Evolutionary conservation across 2,113 vertebrate species (phyloP).

Genomic region (Oryzias woworae): DNA sequence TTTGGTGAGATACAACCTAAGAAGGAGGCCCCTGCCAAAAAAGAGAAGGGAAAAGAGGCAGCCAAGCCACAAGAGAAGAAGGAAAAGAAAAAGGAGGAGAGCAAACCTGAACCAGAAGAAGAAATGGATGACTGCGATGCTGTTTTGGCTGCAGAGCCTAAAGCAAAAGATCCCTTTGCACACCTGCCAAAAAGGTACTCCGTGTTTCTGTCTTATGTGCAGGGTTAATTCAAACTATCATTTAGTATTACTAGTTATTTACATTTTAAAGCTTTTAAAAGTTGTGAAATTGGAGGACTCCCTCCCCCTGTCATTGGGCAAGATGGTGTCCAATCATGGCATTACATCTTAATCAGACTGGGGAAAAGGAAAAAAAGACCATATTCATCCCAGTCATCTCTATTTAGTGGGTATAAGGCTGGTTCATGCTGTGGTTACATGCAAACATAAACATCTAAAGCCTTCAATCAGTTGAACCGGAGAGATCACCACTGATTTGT

Average conservation of each 20-base stretch:
- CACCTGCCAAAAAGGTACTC: constrained; percentile 87
- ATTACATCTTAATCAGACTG: constrained; percentile 68
- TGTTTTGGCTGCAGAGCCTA: constrained; percentile 86
- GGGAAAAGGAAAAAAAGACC: constrained; percentile 59
- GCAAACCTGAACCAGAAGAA: constrained; percentile 78
- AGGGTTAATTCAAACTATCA: background rate
- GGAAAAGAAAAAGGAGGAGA: constrained; percentile 87
- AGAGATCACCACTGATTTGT: background rate
- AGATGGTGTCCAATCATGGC: constrained; percentile 67
- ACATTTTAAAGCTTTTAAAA: too few relatives aligned
- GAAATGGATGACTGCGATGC: constrained; percentile 89
- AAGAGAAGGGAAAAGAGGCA: constrained; percentile 84
- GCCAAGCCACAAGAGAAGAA: constrained; percentile 79
- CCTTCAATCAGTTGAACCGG: background rate
- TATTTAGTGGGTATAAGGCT: constrained; percentile 64
- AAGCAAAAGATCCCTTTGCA: constrained; percentile 91
- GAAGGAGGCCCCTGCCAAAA: constrained; percentile 83
- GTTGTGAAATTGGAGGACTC: background rate
- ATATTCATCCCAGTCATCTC: constrained; percentile 73
- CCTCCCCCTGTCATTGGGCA: constrained; percentile 65
- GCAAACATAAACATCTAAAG: background rate
- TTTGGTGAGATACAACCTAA: constrained; percentile 91
- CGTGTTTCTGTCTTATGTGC: background rate
- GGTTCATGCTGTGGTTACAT: constrained; percentile 72
- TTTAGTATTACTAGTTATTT: background rate